Percentiles rank a stretch among this genome's conserved stretches.
Conservation (phyloP, 1,140 invertebrate species). For the Penaeus vannamei region DNA sequence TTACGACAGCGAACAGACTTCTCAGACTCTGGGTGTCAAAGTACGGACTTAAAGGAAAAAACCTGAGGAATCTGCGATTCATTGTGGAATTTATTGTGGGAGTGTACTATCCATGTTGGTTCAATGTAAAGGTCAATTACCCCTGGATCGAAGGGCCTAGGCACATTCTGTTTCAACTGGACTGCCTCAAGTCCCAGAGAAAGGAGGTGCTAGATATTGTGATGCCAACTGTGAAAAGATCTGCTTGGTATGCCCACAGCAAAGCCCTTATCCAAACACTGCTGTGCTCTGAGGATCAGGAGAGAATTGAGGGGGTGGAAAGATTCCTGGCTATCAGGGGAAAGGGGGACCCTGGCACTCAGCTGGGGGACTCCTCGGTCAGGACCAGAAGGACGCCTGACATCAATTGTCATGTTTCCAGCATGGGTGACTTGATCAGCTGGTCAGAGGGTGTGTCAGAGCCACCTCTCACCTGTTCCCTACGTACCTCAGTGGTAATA, state of each 20-base stretch:
- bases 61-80: slow-evolving; percentile 34
- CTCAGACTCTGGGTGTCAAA: slow-evolving; percentile 48
- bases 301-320: slow-evolving; percentile 41
- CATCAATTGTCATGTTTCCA: too few relatives aligned
- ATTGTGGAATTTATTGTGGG: slow-evolving; percentile 41
- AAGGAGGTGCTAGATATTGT: slow-evolving; percentile 39
- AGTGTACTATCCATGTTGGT: slow-evolving; percentile 48
- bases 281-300: slow-evolving; percentile 42
- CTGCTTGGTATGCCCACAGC: slow-evolving; percentile 51
- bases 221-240: slow-evolving; percentile 40
- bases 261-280: slow-evolving; percentile 50
- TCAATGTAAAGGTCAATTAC: slow-evolving; percentile 40
- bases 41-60: slow-evolving; percentile 37
- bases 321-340: slow-evolving; percentile 34
- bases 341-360: too few relatives aligned
- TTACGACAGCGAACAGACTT: slow-evolving; percentile 45
- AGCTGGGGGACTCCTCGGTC: too few relatives aligned
- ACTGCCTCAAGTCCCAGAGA: slow-evolving; percentile 42
- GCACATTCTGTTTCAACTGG: slow-evolving; percentile 50
- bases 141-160: slow-evolving; percentile 40
- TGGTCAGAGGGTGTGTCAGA: too few relatives aligned
- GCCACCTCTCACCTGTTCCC: too few relatives aligned
- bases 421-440: too few relatives aligned
- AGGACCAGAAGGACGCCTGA: too few relatives aligned
- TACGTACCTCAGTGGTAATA: slow-evolving; percentile 10